Evolutionary conservation across 2,113 vertebrate species (phyloP).

Genomic region (Willisornis vidua): DNA sequence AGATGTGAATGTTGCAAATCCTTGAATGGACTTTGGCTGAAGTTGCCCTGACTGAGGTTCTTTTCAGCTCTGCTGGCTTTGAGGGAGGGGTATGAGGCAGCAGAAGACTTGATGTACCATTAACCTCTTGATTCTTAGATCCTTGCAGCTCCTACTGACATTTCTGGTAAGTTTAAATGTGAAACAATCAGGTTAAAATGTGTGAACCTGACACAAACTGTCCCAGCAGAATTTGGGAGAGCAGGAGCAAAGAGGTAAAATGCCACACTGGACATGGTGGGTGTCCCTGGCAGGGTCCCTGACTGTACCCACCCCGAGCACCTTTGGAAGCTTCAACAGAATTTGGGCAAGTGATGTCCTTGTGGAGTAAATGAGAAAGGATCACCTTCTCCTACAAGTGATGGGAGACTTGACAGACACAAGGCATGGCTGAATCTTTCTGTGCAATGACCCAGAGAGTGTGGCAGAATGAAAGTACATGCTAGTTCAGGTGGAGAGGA

Average conservation of each 20-base stretch:
- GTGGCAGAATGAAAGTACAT: not conserved
- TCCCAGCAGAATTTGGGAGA: not conserved
- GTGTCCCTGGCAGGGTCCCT: not conserved
- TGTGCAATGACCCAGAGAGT: not conserved
- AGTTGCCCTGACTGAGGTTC: not conserved
- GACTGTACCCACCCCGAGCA: not conserved
- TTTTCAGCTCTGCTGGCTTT: not conserved
- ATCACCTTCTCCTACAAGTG: not conserved
- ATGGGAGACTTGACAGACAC: not conserved
- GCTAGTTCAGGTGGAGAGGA: not conserved
- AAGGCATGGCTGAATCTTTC: not conserved
- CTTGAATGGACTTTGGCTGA: not conserved
- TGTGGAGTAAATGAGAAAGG: not conserved
- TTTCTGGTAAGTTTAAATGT: not conserved
- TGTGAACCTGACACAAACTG: not conserved
- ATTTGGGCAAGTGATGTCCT: not conserved
- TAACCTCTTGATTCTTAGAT: not conserved
- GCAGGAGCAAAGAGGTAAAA: not conserved
- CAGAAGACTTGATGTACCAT: not conserved
- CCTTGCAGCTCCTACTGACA: not conserved
- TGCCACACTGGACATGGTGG: fast-evolving
- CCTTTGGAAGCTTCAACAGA: not conserved
- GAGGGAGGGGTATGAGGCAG: not conserved
- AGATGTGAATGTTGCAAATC: not conserved
- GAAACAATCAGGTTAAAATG: not conserved